Conservation (phyloP, 2,113 vertebrate genomes). For the Camelus bactrianus region DNA sequence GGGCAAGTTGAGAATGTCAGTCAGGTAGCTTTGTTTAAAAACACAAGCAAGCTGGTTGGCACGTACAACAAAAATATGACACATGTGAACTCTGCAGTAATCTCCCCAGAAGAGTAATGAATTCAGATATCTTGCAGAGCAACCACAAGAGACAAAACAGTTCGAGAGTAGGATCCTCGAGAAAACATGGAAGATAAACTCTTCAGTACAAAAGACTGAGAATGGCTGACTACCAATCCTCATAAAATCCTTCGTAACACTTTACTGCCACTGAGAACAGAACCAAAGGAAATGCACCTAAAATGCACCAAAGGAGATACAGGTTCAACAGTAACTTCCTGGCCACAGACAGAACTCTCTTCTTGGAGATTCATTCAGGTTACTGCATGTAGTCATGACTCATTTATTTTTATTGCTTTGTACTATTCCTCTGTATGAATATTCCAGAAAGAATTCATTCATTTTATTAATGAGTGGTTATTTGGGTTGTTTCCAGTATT, state of each 20-base stretch:
- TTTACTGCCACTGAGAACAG: not conserved
- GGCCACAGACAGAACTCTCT: not conserved
- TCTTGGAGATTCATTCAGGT: conserved; percentile 14
- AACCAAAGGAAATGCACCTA: not conserved
- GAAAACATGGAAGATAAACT: conserved; percentile 19
- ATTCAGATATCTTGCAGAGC: not conserved
- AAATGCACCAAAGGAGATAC: not conserved
- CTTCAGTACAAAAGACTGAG: conserved; percentile 7
- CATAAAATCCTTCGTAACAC: not conserved
- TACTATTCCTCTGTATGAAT: not conserved
- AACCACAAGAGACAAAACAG: not conserved
- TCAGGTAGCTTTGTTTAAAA: conserved; percentile 10
- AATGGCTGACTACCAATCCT: not conserved
- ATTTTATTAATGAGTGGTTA: conserved; percentile 29
- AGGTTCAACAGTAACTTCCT: not conserved
- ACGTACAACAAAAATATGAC: not conserved
- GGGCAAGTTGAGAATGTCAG: conserved; percentile 24
- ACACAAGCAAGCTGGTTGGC: not conserved
- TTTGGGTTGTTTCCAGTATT: not conserved
- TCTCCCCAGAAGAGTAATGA: not conserved
- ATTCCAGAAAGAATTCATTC: conserved; percentile 16
- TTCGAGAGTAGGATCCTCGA: not conserved
- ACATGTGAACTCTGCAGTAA: not conserved
- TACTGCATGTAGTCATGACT: not conserved
- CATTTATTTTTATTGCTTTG: conserved; percentile 30